Conservation (phyloP, 2,888 invertebrate species). For the Cosmia pyralina region DNA sequence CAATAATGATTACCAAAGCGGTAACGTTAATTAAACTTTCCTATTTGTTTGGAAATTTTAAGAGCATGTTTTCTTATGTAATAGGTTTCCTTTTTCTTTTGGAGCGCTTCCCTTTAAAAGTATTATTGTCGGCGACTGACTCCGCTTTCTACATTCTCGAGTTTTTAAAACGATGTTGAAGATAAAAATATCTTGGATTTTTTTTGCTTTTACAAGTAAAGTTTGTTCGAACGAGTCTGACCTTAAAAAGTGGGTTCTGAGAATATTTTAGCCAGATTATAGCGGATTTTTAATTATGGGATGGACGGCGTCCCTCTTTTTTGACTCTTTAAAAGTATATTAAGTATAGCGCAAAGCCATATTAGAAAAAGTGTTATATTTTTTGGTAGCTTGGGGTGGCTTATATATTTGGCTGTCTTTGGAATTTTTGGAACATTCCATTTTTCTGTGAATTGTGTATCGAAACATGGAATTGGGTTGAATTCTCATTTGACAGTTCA, state of each 20-base stretch:
- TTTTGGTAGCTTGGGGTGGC: too few species aligned
- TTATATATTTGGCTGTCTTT: too few species aligned
- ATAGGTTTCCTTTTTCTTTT: conserved; percentile 48
- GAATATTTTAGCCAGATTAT: conserved; percentile 29
- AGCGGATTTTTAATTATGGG: conserved; percentile 11
- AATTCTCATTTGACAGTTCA: too few species aligned
- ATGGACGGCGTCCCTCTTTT: background rate
- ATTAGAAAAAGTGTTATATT: background rate
- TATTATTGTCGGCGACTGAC: conserved; percentile 58
- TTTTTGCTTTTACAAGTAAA: conserved; percentile 40
- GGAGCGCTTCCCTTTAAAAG: conserved; percentile 42
- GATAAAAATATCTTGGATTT: conserved; percentile 39
- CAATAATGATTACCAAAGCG: conserved; percentile 64
- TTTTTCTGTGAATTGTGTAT: too few species aligned
- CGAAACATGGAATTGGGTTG: too few species aligned
- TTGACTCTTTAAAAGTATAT: background rate
- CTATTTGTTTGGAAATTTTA: conserved; percentile 54
- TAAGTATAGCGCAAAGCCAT: background rate
- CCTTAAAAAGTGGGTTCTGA: conserved; percentile 10
- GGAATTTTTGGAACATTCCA: too few species aligned
- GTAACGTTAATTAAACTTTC: conserved; percentile 64
- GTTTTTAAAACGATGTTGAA: conserved; percentile 45
- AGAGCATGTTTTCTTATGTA: conserved; percentile 51
- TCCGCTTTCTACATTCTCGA: conserved; percentile 47
- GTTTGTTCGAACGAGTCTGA: conserved; percentile 26